These are phyloP conservation scores for Acipenser oxyrinchus DNA, from an alignment of 2,797 vertebrate genomes.

Conservation along the genomic window DNA sequence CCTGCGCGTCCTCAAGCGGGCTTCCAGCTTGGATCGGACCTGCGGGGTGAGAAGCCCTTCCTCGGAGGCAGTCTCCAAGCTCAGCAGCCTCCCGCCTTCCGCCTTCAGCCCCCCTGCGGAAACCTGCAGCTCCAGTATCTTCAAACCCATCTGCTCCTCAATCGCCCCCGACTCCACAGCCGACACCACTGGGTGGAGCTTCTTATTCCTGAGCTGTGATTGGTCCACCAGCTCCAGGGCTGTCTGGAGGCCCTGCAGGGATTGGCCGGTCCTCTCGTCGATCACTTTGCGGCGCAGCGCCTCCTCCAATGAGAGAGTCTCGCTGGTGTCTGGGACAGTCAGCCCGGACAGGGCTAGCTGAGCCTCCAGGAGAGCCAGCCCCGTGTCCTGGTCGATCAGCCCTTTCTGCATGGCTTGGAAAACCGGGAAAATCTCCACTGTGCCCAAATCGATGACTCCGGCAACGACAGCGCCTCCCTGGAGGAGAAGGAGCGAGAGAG, in stretches of 20 bases:
- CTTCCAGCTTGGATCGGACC: constrained; percentile 54
- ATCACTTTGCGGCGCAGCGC: constrained; percentile 65
- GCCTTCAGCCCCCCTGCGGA: constrained; percentile 59
- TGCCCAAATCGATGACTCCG: constrained; percentile 91
- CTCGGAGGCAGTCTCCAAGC: constrained; percentile 61
- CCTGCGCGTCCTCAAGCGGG: constrained; percentile 45
- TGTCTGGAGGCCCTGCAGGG: constrained; percentile 61
- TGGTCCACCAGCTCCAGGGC: constrained; percentile 50
- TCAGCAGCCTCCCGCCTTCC: constrained; percentile 40
- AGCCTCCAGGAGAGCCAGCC: constrained; percentile 71
- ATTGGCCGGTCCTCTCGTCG: constrained; percentile 49
- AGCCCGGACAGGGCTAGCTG: constrained; percentile 80
- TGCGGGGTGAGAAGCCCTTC: constrained; percentile 49
- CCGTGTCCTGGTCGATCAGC: constrained; percentile 91
- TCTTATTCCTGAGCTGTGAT: constrained; percentile 25
- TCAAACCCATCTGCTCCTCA: constrained; percentile 65
- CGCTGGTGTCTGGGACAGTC: constrained; percentile 61
- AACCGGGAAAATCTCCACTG: constrained; percentile 85
- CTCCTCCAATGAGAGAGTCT: constrained; percentile 66
- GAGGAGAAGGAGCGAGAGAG: constrained; percentile 1
- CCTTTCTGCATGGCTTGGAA: constrained; percentile 82
- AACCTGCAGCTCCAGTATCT: constrained; percentile 73
- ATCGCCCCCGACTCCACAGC: constrained; percentile 70
- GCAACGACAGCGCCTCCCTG: constrained; percentile 52
- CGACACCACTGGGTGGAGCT: constrained; percentile 49